Evolutionary conservation across 30 jellyfish, hydroid and myxozoan genomes (phyloP), one percentile per base, ranked within the genome.

Genomic region (Aurelia aurita): DNA sequence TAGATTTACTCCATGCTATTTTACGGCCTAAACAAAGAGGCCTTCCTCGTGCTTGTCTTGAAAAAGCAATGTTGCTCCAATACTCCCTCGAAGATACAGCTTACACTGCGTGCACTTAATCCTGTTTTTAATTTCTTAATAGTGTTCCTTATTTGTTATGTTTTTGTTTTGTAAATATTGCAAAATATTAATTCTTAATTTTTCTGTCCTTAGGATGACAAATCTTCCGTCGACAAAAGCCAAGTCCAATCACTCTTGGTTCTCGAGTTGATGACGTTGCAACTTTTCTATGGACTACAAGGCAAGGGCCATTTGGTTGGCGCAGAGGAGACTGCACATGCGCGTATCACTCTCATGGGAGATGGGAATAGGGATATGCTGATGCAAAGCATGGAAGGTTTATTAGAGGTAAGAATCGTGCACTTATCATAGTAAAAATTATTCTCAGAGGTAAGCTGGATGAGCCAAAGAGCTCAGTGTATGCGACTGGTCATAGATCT

Each of bases 181-280:
- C 21, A 32, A 20, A 28, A 64, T 31, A 4, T 5, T 68, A 10
- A n/a, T n/a, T n/a, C 11, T 18, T 3, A n/a, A 18, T 22, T 57
- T 26, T 60, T 47, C 46, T 16, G 29, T 57, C 34, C 25, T 19
- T 75, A 65, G 90, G 96, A 88, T 51, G 79, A 55, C 39, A 70
- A 72, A 63, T 25, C 80, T 12, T 34, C 22, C 35, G 89, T 59
- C 11, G 88, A 78, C 59, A 78, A 69, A 79, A 94, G 60, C 21
- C 96, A 90, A 58, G 97, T 86, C 23, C 99, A 90, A 71, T 85
- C 99, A 28, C 90, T 95, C 74, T 81, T 95, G 5, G 94, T 95
- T 21, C 87, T 90, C 23, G 99, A 95, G 81, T 63, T 95, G 96
- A 95, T 95, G 99, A 95, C 99, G 51, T 68, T 95, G 90, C 99